Base-by-base conservation (phyloP, 1,140 invertebrate species). In the Conopomorpha cramerella region DNA sequence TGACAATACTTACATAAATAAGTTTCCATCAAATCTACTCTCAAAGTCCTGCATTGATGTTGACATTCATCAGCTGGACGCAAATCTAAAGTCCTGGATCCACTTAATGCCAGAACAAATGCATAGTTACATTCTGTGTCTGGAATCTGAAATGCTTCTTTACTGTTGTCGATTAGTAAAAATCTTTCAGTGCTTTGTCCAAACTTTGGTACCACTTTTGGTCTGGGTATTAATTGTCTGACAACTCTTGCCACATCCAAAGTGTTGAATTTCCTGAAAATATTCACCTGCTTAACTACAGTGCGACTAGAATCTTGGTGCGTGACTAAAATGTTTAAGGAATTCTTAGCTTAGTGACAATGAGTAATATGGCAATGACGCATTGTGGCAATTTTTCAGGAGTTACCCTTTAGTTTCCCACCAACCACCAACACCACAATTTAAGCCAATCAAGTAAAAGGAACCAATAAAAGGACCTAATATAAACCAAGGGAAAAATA, bases 121-220 rank as follows among this genome's bases (percentile, higher is more conserved):
- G 90, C 82, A 68, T 84, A 89, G 32, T 83, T 86, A 53, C 89
- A 91, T 68, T 91, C 89, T 14, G 87, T 84, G 54, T 85, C 82
- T 17, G 89, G 89, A 55, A 91, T 62, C 39, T 51, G 37, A 61
- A 88, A 90, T 19, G 61, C 47, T 6, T 68, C 45, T 32, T 84
- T 77, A 52, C 78, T 71, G 27, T 80, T 60, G 55, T 90, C 87
- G 30, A 91, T 78, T 38, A 87, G 81, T 23, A 91, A 47, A 70
- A 82, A 90, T 68, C 85, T 82, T 60, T 91, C 87, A 8, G 84
- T 84, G 45, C 85, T 85, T 51, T 84, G 84, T 45, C 84, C 84
- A 79, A 83, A 81, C 46, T 81, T 65, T 37, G 86, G 80, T 26
- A 83, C 66, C 38, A 81, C 65, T 50, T 67, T 56, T 33, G 87